Conservation (phyloP, 2,888 invertebrate species). For the Elysia crispata region DNA sequence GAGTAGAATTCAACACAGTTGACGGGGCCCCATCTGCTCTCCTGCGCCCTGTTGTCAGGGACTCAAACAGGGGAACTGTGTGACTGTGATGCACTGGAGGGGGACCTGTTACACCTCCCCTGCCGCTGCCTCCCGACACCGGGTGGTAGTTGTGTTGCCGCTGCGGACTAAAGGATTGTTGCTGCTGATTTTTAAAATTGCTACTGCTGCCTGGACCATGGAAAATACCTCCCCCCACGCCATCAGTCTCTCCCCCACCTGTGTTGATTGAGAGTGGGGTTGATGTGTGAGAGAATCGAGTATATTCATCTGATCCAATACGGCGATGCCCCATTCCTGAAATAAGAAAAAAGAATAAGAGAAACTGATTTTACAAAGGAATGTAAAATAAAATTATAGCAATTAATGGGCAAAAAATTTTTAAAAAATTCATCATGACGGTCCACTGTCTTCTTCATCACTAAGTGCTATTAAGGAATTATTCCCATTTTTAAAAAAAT, state of each 20-base stretch:
- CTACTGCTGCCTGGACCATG: slow-evolving; percentile 41
- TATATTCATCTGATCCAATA: slow-evolving; percentile 51
- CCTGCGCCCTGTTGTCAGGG: background rate
- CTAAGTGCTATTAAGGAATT: too few relatives aligned
- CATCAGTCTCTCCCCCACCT: slow-evolving; percentile 27
- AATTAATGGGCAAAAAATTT: too few relatives aligned
- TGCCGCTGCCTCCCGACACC: background rate
- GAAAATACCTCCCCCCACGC: slow-evolving; percentile 35
- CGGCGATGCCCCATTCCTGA: slow-evolving; percentile 49
- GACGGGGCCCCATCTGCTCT: background rate
- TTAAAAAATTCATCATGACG: too few relatives aligned
- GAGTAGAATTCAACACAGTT: slow-evolving; percentile 49
- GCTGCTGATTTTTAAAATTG: too few relatives aligned
- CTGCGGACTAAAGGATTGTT: background rate
- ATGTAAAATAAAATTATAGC: too few relatives aligned
- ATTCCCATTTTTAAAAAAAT: too few relatives aligned
- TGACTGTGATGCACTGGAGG: slow-evolving; percentile 62
- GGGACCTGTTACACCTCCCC: slow-evolving; percentile 44
- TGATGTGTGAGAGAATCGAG: slow-evolving; percentile 32
- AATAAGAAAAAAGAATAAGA: background rate
- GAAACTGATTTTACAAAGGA: too few relatives aligned
- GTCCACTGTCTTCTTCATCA: too few relatives aligned
- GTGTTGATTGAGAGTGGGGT: slow-evolving; percentile 43
- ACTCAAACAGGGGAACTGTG: slow-evolving; percentile 61
- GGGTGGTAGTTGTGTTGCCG: background rate